A percentile compares a stretch with the other conserved stretches of the same genome.
Conservation (phyloP, 2,113 vertebrate genomes). For the Phaethon lepturus region DNA sequence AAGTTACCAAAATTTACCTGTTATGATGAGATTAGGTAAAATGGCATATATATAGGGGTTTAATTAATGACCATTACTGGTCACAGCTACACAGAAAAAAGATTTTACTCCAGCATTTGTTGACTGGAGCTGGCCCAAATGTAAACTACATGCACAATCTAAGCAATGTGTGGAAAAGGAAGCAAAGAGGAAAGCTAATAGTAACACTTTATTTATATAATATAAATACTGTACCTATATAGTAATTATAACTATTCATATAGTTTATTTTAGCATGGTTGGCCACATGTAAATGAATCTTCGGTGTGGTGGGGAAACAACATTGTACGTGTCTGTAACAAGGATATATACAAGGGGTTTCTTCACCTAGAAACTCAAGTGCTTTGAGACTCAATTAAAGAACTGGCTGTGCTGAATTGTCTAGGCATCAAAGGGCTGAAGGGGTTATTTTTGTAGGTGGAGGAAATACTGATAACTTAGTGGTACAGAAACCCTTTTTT, state of each 20-base stretch:
- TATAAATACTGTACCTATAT: neutral
- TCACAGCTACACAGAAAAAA: neutral
- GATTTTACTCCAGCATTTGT: neutral
- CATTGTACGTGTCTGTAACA: neutral
- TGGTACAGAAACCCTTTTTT: neutral
- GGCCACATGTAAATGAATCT: neutral
- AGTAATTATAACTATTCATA: neutral
- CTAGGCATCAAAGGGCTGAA: constrained; percentile 3
- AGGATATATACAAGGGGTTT: neutral
- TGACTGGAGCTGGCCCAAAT: neutral
- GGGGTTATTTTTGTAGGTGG: neutral
- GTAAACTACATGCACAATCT: neutral
- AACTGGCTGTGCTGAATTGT: neutral
- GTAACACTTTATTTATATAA: neutral
- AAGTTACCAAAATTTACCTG: neutral
- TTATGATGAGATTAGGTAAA: neutral
- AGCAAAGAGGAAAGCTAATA: neutral
- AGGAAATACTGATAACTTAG: neutral
- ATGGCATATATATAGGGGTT: neutral
- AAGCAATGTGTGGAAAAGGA: neutral
- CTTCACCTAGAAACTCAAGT: neutral
- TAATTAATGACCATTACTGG: neutral
- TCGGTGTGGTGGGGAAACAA: neutral
- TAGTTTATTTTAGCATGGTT: neutral
- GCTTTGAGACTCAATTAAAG: neutral